A percentile compares a stretch with the other conserved stretches of the same genome.
These are phyloP conservation scores for Phenganax subtilis DNA, from an alignment of 92 coral and sea anemone genomes.

Conservation along the genomic window DNA sequence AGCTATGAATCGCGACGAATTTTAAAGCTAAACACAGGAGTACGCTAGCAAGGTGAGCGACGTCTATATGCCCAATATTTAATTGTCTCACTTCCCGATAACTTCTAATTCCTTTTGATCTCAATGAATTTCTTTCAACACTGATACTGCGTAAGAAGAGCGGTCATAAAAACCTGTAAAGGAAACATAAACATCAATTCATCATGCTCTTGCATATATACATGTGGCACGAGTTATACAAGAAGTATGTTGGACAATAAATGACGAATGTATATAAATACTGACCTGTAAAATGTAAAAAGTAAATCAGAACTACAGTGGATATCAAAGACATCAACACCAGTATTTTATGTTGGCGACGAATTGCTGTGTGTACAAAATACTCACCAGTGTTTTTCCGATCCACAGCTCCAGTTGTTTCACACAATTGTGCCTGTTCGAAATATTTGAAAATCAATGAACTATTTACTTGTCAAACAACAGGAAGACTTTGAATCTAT, in stretches of 20 bases:
- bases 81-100: constrained; percentile 1
- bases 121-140: background rate
- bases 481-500: background rate
- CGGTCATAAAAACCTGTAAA: background rate
- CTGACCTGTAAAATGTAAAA: background rate
- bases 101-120: background rate
- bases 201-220: background rate
- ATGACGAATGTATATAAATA: background rate
- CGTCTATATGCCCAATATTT: background rate
- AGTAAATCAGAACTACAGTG: background rate
- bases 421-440: background rate
- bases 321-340: background rate
- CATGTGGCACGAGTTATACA: constrained; percentile 1
- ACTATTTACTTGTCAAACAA: background rate
- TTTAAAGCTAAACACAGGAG: constrained; percentile 8
- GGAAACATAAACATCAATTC: background rate
- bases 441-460: constrained; percentile 9
- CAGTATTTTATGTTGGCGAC: background rate
- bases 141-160: background rate
- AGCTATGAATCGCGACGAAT: constrained; percentile 30
- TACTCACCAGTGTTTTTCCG: constrained; percentile 16
- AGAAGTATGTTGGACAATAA: background rate
- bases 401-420: background rate
- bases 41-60: background rate
- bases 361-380: constrained; percentile 4